Percentiles rank a stretch among this genome's conserved stretches.
These are phyloP conservation scores for Pseudanteris insignis DNA, from an alignment of 2,888 invertebrate species.

Conservation along the genomic window DNA sequence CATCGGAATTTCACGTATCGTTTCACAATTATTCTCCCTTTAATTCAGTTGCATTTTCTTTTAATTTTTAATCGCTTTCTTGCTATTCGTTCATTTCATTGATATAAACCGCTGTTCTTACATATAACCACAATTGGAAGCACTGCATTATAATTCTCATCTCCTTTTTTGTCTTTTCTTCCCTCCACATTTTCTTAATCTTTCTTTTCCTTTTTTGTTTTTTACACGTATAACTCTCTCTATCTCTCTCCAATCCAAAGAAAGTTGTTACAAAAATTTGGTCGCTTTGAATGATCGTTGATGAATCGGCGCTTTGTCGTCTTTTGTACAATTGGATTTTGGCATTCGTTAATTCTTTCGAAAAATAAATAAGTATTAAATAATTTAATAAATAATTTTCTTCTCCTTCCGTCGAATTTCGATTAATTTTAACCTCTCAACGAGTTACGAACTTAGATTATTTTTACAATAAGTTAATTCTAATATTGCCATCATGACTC, in stretches of 20 bases:
- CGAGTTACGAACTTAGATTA: conserved; percentile 17
- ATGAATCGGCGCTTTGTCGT: conserved; percentile 17
- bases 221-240: conserved; percentile 39
- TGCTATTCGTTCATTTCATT: too few relatives aligned
- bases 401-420: conserved; percentile 4
- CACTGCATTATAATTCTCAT: conserved; percentile 47
- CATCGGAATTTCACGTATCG: conserved; percentile 19
- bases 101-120: conserved; percentile 34
- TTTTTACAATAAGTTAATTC: conserved; percentile 24
- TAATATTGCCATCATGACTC: conserved; percentile 32
- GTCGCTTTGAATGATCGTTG: conserved; percentile 31
- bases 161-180: neutral
- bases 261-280: conserved; percentile 38
- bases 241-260: conserved; percentile 34
- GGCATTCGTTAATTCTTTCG: conserved; percentile 1
- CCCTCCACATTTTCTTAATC: too few relatives aligned
- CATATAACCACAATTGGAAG: conserved; percentile 51
- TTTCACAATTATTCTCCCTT: conserved; percentile 8
- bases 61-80: too few relatives aligned
- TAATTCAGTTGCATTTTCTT: conserved; percentile 8
- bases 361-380: conserved; percentile 18
- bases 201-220: too few relatives aligned
- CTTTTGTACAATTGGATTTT: neutral
- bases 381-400: conserved; percentile 33
- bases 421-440: conserved; percentile 10